phyloP scores from a whole-genome alignment of 2,113 vertebrate species.

The Regulus satrapa region DNA sequence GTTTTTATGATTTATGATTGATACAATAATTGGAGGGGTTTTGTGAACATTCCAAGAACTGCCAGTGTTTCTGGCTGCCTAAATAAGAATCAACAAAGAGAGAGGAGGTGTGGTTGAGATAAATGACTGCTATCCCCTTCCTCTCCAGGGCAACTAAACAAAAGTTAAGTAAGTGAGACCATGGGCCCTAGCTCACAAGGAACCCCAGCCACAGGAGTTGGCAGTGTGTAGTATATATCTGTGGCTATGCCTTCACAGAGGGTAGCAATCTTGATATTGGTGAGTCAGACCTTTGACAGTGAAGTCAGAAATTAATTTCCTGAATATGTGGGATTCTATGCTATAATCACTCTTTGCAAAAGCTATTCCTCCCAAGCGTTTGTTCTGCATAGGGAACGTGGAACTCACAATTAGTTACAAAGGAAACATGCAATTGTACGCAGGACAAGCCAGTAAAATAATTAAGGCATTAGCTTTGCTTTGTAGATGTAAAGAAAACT shows the following conservation, averaged over 20 bases:
- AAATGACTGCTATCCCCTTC: not conserved
- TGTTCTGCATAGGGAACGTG: not conserved
- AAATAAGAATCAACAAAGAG: not conserved
- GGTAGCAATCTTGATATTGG: not conserved
- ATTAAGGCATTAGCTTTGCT: not conserved
- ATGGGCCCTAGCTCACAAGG: rapidly evolving
- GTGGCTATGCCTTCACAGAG: not conserved
- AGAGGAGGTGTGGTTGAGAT: not conserved
- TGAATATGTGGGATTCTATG: not conserved
- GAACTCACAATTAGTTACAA: not conserved
- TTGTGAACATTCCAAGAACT: not conserved
- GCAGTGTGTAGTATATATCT: not conserved
- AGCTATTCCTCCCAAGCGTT: not conserved
- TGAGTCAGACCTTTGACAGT: not conserved
- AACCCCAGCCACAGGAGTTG: rapidly evolving
- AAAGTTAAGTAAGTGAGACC: not conserved
- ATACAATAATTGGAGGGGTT: not conserved
- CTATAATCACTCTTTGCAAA: not conserved
- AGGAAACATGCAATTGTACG: not conserved
- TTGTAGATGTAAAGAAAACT: not conserved
- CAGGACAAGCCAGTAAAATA: not conserved
- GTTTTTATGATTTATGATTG: not conserved
- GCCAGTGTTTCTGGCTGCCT: not conserved
- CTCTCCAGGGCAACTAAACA: not conserved
- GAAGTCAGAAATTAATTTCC: not conserved